Percentiles rank a stretch among this genome's conserved stretches.
phyloP scores from a whole-genome alignment of 2,797 vertebrate species.

The Xiphophorus birchmanni region DNA sequence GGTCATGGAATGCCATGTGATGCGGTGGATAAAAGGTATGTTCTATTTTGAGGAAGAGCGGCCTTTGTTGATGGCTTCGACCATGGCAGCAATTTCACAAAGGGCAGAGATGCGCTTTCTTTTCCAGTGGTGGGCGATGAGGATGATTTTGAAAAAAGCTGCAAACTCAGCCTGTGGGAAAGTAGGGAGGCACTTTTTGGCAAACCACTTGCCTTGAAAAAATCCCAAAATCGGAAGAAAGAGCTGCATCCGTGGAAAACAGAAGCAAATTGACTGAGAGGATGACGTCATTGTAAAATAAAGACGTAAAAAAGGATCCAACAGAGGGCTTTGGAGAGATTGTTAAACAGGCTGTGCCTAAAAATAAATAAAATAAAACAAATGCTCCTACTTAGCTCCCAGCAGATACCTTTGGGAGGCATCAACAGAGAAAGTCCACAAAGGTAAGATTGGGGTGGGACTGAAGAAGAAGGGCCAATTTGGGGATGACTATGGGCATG shows the following conservation, averaged over 20 bases:
- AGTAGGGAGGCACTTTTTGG: background rate
- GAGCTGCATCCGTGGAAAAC: background rate
- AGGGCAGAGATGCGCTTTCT: background rate
- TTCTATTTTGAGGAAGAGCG: no score
- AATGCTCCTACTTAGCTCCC: background rate
- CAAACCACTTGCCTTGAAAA: background rate
- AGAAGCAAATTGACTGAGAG: background rate
- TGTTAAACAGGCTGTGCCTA: background rate
- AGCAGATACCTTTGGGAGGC: background rate
- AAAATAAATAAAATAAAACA: background rate
- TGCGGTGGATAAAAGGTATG: no score
- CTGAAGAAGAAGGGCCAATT: background rate
- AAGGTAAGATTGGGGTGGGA: background rate
- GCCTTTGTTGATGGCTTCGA: background rate
- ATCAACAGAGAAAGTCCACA: background rate
- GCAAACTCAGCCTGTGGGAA: background rate
- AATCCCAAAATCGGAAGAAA: background rate
- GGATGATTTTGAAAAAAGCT: background rate
- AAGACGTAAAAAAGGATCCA: background rate
- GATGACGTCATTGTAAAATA: background rate
- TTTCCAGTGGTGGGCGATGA: no score
- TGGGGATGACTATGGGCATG: background rate
- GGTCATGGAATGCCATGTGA: background rate
- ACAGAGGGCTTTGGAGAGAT: background rate
- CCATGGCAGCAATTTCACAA: background rate